Percentiles rank a stretch among this genome's conserved stretches.
Evolutionary conservation across 2,797 vertebrate species (phyloP).

Genomic region (Erithacus rubecula): DNA sequence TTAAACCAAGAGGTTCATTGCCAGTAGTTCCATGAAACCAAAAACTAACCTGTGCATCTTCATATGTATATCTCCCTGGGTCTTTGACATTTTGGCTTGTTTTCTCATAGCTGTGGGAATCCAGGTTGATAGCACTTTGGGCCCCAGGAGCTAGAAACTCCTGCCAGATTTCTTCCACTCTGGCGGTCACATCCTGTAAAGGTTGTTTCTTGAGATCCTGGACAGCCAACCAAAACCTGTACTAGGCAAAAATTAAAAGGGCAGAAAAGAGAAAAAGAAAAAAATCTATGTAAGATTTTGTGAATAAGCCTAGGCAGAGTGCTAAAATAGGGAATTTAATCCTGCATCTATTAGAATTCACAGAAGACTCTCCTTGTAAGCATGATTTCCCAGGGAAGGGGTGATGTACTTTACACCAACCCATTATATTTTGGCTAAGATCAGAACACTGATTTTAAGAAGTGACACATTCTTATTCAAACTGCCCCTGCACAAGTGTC

Average conservation of each 20-base stretch:
- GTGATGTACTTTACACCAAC: neutral
- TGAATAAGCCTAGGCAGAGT: neutral
- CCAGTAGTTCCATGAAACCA: conserved; percentile 14
- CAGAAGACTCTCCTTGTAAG: neutral
- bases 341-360: neutral
- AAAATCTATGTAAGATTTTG: neutral
- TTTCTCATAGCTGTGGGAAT: conserved; percentile 94
- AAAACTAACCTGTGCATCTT: conserved; percentile 91
- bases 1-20: conserved; percentile 8
- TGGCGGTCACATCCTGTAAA: conserved; percentile 85
- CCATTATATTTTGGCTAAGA: neutral
- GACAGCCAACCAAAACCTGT: conserved; percentile 94
- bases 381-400: neutral
- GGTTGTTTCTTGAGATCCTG: conserved; percentile 93
- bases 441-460: neutral
- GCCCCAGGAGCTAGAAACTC: conserved; percentile 94
- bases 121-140: conserved; percentile 94
- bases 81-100: conserved; percentile 96
- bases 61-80: conserved; percentile 92
- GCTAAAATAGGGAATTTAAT: neutral
- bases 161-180: conserved; percentile 94
- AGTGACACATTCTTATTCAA: neutral
- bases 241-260: neutral
- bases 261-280: neutral
- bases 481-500: neutral